Evolutionary conservation across 2,113 vertebrate genomes (phyloP).

Genomic region (Corythornis cristatus): DNA sequence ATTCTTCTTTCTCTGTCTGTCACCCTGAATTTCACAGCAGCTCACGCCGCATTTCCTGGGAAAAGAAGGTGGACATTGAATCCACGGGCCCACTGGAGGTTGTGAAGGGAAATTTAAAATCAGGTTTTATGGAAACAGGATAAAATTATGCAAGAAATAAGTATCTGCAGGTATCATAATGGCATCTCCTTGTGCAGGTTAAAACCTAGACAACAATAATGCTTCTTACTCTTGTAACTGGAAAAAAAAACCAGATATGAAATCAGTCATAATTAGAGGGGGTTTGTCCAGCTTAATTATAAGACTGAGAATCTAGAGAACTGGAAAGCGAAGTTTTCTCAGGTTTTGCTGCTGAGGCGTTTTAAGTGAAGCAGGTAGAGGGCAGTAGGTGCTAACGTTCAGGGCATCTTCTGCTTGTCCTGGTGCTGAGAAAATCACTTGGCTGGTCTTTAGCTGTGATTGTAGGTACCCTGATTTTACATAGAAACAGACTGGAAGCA

Average conservation of each 20-base stretch:
- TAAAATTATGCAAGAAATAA: background rate
- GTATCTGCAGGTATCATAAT: background rate
- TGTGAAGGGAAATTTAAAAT: background rate
- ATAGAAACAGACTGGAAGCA: background rate
- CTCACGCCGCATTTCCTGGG: background rate
- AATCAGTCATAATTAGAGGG: background rate
- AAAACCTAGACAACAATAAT: background rate
- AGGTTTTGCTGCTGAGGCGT: background rate
- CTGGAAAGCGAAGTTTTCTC: background rate
- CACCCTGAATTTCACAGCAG: background rate
- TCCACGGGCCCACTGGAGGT: background rate
- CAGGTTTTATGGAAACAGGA: background rate
- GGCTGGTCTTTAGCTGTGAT: background rate
- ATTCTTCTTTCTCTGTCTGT: background rate
- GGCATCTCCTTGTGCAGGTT: background rate
- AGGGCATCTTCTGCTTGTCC: background rate
- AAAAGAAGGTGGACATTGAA: background rate
- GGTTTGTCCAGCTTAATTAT: background rate
- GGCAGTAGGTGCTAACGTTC: conserved; percentile 44
- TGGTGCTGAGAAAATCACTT: background rate
- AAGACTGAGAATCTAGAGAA: background rate
- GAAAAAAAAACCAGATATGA: background rate
- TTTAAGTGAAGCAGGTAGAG: conserved; percentile 37
- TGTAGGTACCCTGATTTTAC: background rate
- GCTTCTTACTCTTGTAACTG: background rate